These are phyloP conservation scores for Bovichtus variegatus DNA, from an alignment of 2,797 vertebrate genomes.

Conservation along the genomic window DNA sequence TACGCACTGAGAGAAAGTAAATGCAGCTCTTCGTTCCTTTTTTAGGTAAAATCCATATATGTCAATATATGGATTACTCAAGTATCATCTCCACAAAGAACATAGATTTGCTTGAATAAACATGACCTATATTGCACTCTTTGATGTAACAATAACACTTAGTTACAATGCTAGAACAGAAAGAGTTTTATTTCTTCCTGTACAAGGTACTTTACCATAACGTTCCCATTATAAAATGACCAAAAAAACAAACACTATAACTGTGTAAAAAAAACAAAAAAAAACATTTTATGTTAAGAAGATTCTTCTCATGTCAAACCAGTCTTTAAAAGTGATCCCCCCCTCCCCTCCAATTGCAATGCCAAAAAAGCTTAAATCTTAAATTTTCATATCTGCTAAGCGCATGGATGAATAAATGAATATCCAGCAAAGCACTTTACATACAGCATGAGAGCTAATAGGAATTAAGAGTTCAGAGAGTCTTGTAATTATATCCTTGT, in stretches of 20 bases:
- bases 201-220: too few relatives aligned
- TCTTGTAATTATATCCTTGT: not conserved
- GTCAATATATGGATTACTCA: too few relatives aligned
- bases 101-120: not conserved
- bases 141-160: too few relatives aligned
- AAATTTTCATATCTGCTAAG: not conserved
- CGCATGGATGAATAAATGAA: not conserved
- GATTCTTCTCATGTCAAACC: not conserved
- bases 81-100: not conserved
- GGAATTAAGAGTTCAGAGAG: not conserved
- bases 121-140: too few relatives aligned
- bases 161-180: too few relatives aligned
- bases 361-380: not conserved
- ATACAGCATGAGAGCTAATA: not conserved
- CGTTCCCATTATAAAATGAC: too few relatives aligned
- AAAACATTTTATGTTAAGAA: not conserved
- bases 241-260: too few relatives aligned
- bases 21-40: not conserved
- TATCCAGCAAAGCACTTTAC: not conserved
- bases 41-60: not conserved
- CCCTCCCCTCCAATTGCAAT: not conserved
- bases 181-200: too few relatives aligned
- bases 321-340: not conserved
- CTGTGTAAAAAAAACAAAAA: too few relatives aligned
- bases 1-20: not conserved